Evolutionary conservation across 2,888 invertebrate genomes (phyloP), one percentile per base, ranked within the genome.

Genomic region (Trissolcus japonicus): DNA sequence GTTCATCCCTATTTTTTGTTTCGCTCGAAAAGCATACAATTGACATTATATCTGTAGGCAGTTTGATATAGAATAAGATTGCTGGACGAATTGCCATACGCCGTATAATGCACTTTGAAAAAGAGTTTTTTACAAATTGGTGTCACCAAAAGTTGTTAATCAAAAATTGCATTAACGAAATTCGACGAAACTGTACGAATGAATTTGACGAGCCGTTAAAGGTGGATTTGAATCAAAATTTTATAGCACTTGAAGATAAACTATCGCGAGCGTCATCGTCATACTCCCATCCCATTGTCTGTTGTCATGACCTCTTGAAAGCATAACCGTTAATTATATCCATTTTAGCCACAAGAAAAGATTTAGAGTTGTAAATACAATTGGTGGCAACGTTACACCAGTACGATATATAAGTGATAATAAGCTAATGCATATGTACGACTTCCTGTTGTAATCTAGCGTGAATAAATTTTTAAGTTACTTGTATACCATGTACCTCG

Each of bases 351-450:
- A 35, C 43, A 53, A 57, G 55, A 50, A 50, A 65, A 54, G 54
- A 43, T 68, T 74, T 63, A 74, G 59, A 59, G 41, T 66, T 74
- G 74, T 74, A 74, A 74, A 74, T 74, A 76, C 57, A 25, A 59
- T 72, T 76, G 76, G 79, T 74, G 74, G 29, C 50, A 66, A 60
- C 51, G 40, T 50, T 62, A 54, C 72, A 57, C 68, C 71, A 71
- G 54, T 68, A 62, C 43, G 35, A 62, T 73, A 69, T 63, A 56
- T 79, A 76, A 79, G 79, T 76, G 69, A 76, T 79, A 76, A 75
- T 79, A 68, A 69, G 61, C 61, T 62, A 73, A 74, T 72, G 60
- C 50, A 66, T 57, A 66, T 53, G 65, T 71, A 69, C 53, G 66
- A 61, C 55, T 55, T 66, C 41, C 48, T 62, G 60, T 67, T 72